phyloP scores from a whole-genome alignment of 2,888 invertebrate genomes.

The Synergus japonicus region DNA sequence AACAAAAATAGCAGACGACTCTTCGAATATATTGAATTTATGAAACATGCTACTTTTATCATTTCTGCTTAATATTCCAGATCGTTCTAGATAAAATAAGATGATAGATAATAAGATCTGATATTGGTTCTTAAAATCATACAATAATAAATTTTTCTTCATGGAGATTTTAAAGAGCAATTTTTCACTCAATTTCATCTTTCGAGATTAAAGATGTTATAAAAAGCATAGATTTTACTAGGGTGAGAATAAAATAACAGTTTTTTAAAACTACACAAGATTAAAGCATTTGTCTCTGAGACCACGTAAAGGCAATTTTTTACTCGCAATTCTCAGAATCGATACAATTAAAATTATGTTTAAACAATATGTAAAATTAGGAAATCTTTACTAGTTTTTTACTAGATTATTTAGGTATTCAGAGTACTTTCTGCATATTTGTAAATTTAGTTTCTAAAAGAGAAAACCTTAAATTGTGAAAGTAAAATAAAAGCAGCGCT shows the following conservation, averaged over 20 bases:
- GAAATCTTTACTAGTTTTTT: too few relatives aligned
- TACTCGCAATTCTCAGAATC: background rate
- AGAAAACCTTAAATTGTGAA: background rate
- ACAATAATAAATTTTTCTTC: too few relatives aligned
- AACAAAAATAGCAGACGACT: constrained; percentile 26
- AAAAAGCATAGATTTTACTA: too few relatives aligned
- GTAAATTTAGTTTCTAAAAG: background rate
- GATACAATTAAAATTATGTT: background rate
- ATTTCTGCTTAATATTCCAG: constrained; percentile 4
- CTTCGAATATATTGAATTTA: constrained; percentile 18
- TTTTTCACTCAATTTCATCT: too few relatives aligned
- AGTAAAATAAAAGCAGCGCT: background rate
- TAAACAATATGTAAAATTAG: background rate
- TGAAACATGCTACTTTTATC: constrained; percentile 13
- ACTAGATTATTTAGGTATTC: background rate
- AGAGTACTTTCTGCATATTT: background rate
- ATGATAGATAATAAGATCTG: background rate
- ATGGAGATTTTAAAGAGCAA: too few relatives aligned
- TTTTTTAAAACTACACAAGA: too few relatives aligned
- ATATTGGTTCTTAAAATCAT: background rate
- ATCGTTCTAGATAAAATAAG: background rate
- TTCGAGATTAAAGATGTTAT: too few relatives aligned
- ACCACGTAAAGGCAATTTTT: too few relatives aligned
- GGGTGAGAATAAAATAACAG: too few relatives aligned
- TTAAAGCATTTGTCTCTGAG: too few relatives aligned